Base-by-base conservation (phyloP, 2,797 vertebrate genomes). In the Novumbra hubbsi region DNA sequence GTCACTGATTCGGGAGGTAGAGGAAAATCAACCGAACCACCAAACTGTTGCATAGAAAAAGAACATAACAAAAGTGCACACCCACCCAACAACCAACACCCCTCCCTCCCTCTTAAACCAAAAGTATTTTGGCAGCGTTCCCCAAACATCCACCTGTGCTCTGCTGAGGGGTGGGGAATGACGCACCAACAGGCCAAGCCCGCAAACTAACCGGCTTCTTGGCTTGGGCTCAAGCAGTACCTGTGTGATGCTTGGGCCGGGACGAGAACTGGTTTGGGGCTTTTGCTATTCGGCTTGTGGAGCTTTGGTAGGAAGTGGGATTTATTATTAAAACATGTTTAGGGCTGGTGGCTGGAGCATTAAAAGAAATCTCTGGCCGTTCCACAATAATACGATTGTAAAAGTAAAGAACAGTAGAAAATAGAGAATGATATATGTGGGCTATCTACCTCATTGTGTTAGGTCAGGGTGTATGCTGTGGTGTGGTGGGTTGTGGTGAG, bases 71-170 rank as follows among this genome's bases (percentile, higher is more conserved):
- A 91, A 86, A 76, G 89, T 94, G 93, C 93, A 93, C 95, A 95
- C 96, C 95, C 94, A 91, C 93, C 92, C 95, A 94, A 94, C 90
- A 88, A 88, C 88, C 90, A 91, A 90, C 89, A 91, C 90, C 90
- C 90, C 90, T 91, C 90, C 90, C 72, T 73, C 71, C 27, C 48
- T 70, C 48, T 92, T 89, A 92, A 95, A 96, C 94, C 95, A 94
- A 94, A 96, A 96, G 92, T 95, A 97, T 45, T 96, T 96, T 98
- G 96, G 97, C 96, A 95, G 76, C 0, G 50, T 76, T 96, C 95
- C 96, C 89, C 90, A 88, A 87, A 74, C 84, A 92, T 99, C 96
- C 96, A 99, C 97, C 97, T 99, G 96, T 95, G 93, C 97, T 99
- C 96, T 95, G 93, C 94, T 88, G 85, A 83, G 86, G 91, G 93